Conservation (phyloP, 2,797 vertebrate genomes). For the Phalanger gymnotis region DNA sequence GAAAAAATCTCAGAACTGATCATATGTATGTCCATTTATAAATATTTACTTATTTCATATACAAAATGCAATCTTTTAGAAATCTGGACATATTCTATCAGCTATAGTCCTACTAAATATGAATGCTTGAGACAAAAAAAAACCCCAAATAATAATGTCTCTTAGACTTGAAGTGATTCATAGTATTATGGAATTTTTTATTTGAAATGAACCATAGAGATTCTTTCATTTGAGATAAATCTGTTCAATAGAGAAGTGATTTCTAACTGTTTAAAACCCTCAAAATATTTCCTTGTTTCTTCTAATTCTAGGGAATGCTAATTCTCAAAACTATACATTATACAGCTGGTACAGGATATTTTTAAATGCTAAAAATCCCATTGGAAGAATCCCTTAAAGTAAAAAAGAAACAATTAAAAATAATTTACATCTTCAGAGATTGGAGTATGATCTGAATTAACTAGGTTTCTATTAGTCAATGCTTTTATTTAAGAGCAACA, state of each 20-base stretch:
- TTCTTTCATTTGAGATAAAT: background rate
- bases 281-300: background rate
- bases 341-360: background rate
- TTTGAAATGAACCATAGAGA: background rate
- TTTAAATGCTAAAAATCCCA: slow-evolving; percentile 1
- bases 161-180: slow-evolving; percentile 32
- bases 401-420: background rate
- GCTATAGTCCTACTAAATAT: slow-evolving; percentile 5
- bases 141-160: background rate
- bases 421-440: background rate
- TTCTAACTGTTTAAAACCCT: background rate
- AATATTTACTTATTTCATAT: slow-evolving; percentile 6
- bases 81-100: background rate
- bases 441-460: background rate
- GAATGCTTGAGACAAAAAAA: slow-evolving; percentile 42
- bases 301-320: background rate
- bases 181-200: background rate
- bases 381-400: background rate
- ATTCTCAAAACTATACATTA: slow-evolving; percentile 24
- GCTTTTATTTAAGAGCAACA: slow-evolving; percentile 20
- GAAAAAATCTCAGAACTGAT: slow-evolving; percentile 53
- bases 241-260: background rate
- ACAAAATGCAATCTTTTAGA: background rate
- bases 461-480: background rate
- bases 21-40: slow-evolving; percentile 46